These are phyloP conservation scores for Poecilus cupreus DNA, from an alignment of 2,888 invertebrate genomes.

Conservation along the genomic window DNA sequence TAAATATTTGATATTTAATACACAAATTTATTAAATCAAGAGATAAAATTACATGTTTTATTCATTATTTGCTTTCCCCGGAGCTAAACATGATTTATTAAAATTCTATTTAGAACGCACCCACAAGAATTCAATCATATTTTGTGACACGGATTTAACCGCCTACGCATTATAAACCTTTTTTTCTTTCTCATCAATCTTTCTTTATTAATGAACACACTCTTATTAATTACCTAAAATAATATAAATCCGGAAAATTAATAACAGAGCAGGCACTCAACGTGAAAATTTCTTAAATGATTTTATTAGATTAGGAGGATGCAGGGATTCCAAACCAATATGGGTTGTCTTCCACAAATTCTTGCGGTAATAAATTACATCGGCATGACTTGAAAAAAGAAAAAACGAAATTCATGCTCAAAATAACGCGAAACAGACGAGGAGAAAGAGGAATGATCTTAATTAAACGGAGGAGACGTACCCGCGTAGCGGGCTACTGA, in stretches of 20 bases:
- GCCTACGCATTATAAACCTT: background rate
- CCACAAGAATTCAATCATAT: background rate
- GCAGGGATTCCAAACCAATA: too few relatives aligned
- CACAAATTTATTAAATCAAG: background rate
- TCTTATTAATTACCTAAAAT: background rate
- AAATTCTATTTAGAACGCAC: background rate
- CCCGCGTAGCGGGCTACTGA: background rate
- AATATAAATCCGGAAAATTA: background rate
- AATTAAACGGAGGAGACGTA: background rate
- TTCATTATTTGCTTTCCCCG: constrained; percentile 2
- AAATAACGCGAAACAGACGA: background rate
- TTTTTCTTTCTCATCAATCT: constrained; percentile 1
- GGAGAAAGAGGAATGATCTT: background rate
- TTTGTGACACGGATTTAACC: background rate
- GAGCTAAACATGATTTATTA: background rate
- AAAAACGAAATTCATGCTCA: background rate
- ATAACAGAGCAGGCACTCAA: background rate
- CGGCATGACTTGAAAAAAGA: background rate
- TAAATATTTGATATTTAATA: background rate
- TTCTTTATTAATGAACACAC: background rate
- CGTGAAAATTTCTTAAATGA: background rate
- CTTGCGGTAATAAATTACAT: background rate
- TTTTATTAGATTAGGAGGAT: background rate
- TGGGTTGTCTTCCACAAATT: background rate
- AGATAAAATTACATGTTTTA: constrained; percentile 19